These are phyloP conservation scores for Lasioglossum baleicum DNA, from an alignment of 1,140 invertebrate genomes.

Conservation along the genomic window DNA sequence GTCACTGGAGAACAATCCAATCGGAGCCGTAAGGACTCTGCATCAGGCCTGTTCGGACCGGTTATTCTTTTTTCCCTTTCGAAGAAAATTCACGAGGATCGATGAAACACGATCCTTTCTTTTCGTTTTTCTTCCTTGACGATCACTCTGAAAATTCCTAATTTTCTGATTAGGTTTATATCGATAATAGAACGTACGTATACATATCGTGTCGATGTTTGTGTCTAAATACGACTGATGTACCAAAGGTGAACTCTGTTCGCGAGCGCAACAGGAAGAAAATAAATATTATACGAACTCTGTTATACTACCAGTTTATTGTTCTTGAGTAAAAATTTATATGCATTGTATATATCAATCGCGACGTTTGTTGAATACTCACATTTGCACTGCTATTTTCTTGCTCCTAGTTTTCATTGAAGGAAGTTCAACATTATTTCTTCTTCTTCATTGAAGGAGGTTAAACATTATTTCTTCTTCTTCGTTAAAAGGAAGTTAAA, in stretches of 20 bases:
- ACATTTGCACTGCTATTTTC: too few relatives aligned
- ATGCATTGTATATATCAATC: too few relatives aligned
- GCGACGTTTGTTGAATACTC: too few relatives aligned
- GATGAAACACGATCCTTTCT: not conserved
- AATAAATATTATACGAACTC: not conserved
- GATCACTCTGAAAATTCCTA: not conserved
- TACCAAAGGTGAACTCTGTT: not conserved
- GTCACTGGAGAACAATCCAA: slow-evolving; percentile 45
- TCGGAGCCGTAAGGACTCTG: not conserved
- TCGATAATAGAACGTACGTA: not conserved
- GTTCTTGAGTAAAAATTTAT: too few relatives aligned
- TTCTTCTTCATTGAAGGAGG: too few relatives aligned
- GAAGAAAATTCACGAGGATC: not conserved
- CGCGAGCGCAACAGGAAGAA: not conserved
- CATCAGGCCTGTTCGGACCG: not conserved
- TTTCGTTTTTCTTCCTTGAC: not conserved
- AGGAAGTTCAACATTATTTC: too few relatives aligned
- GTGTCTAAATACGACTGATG: not conserved
- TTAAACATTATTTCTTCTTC: too few relatives aligned
- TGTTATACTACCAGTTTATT: too few relatives aligned
- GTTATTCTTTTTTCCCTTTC: not conserved
- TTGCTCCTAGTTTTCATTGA: too few relatives aligned
- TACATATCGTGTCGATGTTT: not conserved
- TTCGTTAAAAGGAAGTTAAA: too few relatives aligned
- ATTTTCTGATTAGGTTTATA: not conserved